Evolutionary conservation across 2,113 vertebrate species (phyloP), one percentile per base, ranked within the genome.

Genomic region (Antigone vipio): DNA sequence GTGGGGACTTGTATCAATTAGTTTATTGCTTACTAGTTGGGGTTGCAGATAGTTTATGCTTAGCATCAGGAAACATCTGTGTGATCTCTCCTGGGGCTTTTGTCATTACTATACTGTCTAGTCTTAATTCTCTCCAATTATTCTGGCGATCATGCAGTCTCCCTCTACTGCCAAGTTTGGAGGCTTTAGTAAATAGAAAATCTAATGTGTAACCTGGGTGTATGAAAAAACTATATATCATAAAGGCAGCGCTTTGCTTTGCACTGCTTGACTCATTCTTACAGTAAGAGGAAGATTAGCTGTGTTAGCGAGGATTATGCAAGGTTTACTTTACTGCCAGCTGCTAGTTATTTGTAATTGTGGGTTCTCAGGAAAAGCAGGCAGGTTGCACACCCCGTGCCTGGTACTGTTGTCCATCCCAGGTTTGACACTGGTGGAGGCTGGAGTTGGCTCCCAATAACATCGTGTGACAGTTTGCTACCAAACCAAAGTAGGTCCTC

Each of bases 131-230:
- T 88, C 24, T 40, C 24, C 55, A 24, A 6, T 92, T 89, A 42
- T 85, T 95, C 83, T 94, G 89, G 88, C 32, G 5, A 73, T 53
- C 5, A 0, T 59, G 74, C 50, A 35, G 63, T 94, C 85, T 95
- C 77, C 66, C 74, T 94, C 69, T 79, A 17, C 84, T 96, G 95
- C 93, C 93, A 89, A 90, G 78, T 40, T 69, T 69, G 67, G 50
- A 90, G 85, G 78, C 63, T 85, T 73, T 75, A 22, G 45, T 42
- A 71, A 85, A 88, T 7, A 88, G 63, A 47, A 40, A 85, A 91
- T 75, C 44, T 40, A 56, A 66, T 19, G 66, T 85, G 67, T 85
- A 82, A 75, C 77, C 73, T 91, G 60, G 1, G 10, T 35, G 76
- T 38, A 4, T 62, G 78, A 58, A 66, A 72, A 82, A 7, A 8